phyloP scores from a whole-genome alignment of 2,113 vertebrate genomes.

The Pollimyrus isidori region DNA sequence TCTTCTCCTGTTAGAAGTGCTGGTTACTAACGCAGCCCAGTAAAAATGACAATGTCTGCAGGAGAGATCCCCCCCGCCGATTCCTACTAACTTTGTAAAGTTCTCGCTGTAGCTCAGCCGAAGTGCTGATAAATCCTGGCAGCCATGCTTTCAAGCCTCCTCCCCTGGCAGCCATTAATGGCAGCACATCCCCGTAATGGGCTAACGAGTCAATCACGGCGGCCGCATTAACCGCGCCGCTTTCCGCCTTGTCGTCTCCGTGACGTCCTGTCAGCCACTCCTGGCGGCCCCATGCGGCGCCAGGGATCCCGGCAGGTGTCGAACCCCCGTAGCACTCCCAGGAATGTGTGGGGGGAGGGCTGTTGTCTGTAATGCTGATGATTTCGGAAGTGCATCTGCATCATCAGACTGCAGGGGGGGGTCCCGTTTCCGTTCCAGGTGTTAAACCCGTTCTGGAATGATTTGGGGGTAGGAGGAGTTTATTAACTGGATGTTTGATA shows the following conservation, averaged over 20 bases:
- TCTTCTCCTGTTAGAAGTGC: background rate
- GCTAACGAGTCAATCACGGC: conserved; percentile 78
- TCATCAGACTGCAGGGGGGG: background rate
- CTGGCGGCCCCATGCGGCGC: conserved; percentile 60
- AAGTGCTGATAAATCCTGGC: conserved; percentile 71
- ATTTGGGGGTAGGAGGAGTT: background rate
- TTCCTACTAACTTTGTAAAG: conserved; percentile 53
- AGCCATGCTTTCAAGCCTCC: conserved; percentile 62
- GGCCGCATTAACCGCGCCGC: conserved; percentile 66
- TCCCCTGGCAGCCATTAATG: conserved; percentile 81
- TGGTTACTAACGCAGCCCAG: background rate
- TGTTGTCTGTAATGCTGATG: conserved; percentile 43
- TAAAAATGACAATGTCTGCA: background rate
- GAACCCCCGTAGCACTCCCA: conserved; percentile 52
- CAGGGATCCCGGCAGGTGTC: conserved; percentile 58
- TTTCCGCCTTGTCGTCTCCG: conserved; percentile 76
- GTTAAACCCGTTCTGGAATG: background rate
- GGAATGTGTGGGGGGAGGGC: conserved; percentile 40
- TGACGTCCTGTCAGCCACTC: conserved; percentile 75
- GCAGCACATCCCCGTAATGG: conserved; percentile 72
- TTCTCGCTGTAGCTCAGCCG: conserved; percentile 71
- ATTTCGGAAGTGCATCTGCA: conserved; percentile 32
- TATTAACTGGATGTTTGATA: background rate
- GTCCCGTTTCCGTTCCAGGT: background rate
- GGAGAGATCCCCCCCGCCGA: conserved; percentile 26